Evolutionary conservation across 1,140 invertebrate species (phyloP), one percentile per base, ranked within the genome.

Genomic region (Drosophila dunni): DNA sequence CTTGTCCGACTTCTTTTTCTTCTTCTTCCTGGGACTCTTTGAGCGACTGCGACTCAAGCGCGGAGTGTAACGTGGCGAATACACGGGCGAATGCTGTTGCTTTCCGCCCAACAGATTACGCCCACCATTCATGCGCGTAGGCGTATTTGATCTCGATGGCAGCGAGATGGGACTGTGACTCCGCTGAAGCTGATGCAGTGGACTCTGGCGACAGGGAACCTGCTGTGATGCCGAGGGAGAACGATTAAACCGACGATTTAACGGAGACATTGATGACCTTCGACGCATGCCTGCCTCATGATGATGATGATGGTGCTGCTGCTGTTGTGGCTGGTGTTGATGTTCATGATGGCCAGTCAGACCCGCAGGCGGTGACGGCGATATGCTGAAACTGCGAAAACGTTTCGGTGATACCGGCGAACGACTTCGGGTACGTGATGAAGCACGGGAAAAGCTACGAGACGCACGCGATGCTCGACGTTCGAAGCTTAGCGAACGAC

Each of bases 301-400:
- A 3, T 79, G 71, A 10, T 67, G 75, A 38, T 56, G 53, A 7
- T 53, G 50, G 6, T 3, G 60, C 36, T 29, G 24, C 24, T 29
- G 24, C 24, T 3, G 60, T 29, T 29, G 24, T 6, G 3, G 24
- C 24, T 67, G 75, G 17, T 56, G 53, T 5, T 29, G 24, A 29
- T 1, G 51, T 60, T 4, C 29, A 51, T 3, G 51, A 51, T 51
- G 48, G 20, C 48, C 80, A 51, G 7, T 58, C 20, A 51, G 7
- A n/a, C 34, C 34, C 1, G 53, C 13, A 4, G 79, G 70, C 0
- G 81, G 90, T 6, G 86, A 78, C 0, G 88, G 90, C 5, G 90
- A 91, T 33, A 90, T 83, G 58, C 90, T 92, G 20, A 91, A 85
- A 58, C 90, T 92, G 29, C 90, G 79, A 24, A 79, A 77, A 10